A percentile compares a stretch with the other conserved stretches of the same genome.
Evolutionary conservation across 2,797 vertebrate species (phyloP).

Genomic region (Gadopsis marmoratus): DNA sequence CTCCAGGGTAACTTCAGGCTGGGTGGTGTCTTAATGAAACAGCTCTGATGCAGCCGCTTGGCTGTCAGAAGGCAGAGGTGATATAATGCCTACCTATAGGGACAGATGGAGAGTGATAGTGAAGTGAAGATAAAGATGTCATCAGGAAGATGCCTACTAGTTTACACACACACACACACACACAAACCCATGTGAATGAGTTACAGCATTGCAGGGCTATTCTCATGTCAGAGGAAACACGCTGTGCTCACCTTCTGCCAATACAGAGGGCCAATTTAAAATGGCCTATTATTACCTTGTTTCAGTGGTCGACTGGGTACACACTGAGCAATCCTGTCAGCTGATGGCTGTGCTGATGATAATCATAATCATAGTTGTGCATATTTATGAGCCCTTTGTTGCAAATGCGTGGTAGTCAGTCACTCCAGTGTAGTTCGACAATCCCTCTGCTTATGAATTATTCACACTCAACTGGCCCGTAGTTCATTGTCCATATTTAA

Average conservation of each 20-base stretch:
- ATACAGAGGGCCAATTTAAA: conserved; percentile 24
- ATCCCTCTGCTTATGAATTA: conserved; percentile 78
- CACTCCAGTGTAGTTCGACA: conserved; percentile 57
- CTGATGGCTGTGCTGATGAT: conserved; percentile 44
- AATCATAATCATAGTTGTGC: conserved; percentile 67
- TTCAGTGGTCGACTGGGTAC: conserved; percentile 35
- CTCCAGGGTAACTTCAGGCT: conserved; percentile 30
- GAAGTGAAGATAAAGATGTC: conserved; percentile 50
- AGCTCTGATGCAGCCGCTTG: conserved; percentile 2
- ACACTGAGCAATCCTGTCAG: conserved; percentile 1
- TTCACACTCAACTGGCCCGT: conserved; percentile 76
- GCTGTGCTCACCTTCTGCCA: conserved; percentile 34
- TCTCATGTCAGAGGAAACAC: conserved; percentile 36
- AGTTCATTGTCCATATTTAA: conserved; percentile 84
- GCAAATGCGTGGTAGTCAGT: conserved; percentile 69
- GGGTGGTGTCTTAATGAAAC: conserved; percentile 17
- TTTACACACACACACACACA: neutral
- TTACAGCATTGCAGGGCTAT: conserved; percentile 16
- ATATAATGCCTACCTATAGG: conserved; percentile 10
- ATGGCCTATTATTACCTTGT: conserved; percentile 29
- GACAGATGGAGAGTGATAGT: conserved; percentile 56
- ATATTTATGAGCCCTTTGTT: conserved; percentile 65
- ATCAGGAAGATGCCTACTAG: conserved; percentile 12
- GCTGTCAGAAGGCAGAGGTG: conserved; percentile 38
- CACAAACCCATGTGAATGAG: conserved; percentile 1